Percentiles rank a stretch among this genome's conserved stretches.
Evolutionary conservation across 2,888 invertebrate genomes (phyloP).

Genomic region (Callinectes sapidus): DNA sequence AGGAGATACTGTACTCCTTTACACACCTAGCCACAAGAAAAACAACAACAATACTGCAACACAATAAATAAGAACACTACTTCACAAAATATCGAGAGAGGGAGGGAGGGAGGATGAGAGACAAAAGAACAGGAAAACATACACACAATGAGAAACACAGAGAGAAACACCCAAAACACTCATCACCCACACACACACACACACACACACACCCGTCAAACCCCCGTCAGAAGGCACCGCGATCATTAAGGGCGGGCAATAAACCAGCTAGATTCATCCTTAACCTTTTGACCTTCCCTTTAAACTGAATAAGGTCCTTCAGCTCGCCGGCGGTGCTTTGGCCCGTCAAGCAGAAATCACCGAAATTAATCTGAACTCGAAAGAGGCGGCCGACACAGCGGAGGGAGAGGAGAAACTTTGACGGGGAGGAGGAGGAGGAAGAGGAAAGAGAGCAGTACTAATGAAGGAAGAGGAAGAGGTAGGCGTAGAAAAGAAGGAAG

Average conservation of each 20-base stretch:
- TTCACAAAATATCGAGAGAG: too few relatives aligned
- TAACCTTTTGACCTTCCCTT: conserved; percentile 3
- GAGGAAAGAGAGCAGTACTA: neutral
- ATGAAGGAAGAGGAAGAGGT: neutral
- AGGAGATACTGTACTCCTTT: too few relatives aligned
- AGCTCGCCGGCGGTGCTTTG: conserved; percentile 2
- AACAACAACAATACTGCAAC: too few relatives aligned
- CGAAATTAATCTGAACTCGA: conserved; percentile 7
- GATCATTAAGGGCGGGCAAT: neutral
- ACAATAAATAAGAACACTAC: too few relatives aligned
- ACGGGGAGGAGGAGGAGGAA: neutral
- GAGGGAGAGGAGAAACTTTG: neutral
- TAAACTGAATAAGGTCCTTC: neutral
- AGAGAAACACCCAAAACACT: neutral
- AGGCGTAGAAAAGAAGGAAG: neutral
- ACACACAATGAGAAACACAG: neutral
- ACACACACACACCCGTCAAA: too few relatives aligned
- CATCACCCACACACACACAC: neutral
- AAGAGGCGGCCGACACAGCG: neutral
- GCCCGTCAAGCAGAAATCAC: conserved; percentile 17
- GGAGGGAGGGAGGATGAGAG: too few relatives aligned
- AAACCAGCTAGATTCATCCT: neutral
- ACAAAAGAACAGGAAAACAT: neutral
- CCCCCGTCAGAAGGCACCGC: neutral
- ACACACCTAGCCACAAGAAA: too few relatives aligned